phyloP scores from a whole-genome alignment of 2,888 invertebrate species.

The Drosophila yooni region DNA sequence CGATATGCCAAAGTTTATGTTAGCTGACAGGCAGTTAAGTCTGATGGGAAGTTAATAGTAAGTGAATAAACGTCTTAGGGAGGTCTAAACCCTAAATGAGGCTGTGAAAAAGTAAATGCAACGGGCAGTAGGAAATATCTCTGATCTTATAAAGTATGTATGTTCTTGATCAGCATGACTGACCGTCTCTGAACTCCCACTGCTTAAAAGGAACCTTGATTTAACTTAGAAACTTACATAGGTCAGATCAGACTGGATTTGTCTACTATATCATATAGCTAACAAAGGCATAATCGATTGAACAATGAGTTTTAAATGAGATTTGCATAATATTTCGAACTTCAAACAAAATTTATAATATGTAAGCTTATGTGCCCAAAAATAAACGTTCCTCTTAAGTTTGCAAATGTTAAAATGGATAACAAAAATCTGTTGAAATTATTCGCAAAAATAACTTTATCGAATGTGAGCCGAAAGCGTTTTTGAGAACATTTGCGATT shows the following conservation, averaged over 20 bases:
- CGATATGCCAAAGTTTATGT: background rate
- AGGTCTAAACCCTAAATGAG: background rate
- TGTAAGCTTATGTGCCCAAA: background rate
- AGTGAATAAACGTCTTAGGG: background rate
- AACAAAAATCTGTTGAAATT: background rate
- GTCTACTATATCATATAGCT: background rate
- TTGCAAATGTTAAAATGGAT: background rate
- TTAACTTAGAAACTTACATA: background rate
- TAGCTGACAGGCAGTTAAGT: background rate
- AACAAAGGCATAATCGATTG: background rate
- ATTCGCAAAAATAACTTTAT: background rate
- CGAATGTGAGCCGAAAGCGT: background rate
- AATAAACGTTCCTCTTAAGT: background rate
- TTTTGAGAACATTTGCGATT: constrained; percentile 21
- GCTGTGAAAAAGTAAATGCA: background rate
- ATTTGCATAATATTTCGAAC: background rate
- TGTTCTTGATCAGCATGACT: background rate
- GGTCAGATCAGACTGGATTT: background rate
- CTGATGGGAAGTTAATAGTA: background rate
- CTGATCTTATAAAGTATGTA: background rate
- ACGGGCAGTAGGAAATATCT: background rate
- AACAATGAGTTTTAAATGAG: background rate
- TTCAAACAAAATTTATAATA: background rate
- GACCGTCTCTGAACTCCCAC: too few relatives aligned
- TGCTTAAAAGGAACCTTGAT: too few relatives aligned